A percentile compares a stretch with the other conserved stretches of the same genome.
phyloP scores from a whole-genome alignment of 2,888 invertebrate genomes.

The Perithous albicinctus region DNA sequence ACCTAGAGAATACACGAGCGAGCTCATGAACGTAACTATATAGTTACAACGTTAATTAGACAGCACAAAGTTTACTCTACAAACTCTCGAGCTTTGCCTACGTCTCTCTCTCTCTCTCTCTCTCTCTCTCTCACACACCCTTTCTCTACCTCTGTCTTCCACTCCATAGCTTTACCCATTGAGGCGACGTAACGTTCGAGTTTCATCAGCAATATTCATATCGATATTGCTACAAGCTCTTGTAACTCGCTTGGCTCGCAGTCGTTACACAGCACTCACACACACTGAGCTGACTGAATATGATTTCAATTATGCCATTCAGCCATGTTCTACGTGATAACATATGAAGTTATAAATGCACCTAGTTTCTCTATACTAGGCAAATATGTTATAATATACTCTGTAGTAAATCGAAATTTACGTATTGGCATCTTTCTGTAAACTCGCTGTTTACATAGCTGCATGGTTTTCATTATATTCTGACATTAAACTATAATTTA shows the following conservation, averaged over 20 bases:
- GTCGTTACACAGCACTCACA: constrained; percentile 32
- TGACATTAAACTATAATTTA: background rate
- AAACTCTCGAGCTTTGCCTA: constrained; percentile 22
- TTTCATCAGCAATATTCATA: constrained; percentile 46
- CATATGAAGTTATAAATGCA: constrained; percentile 31
- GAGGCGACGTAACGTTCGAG: constrained; percentile 29
- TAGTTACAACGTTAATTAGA: constrained; percentile 50
- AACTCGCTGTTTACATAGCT: background rate
- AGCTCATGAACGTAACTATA: constrained; percentile 22
- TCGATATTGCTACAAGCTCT: constrained; percentile 41
- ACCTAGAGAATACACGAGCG: background rate
- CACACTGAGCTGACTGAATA: constrained; percentile 40
- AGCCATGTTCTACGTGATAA: constrained; percentile 23
- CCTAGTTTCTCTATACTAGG: background rate
- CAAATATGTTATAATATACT: background rate
- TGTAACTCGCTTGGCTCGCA: constrained; percentile 13
- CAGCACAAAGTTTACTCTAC: constrained; percentile 34
- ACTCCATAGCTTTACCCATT: background rate
- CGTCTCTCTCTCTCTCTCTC: no score
- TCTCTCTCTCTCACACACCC: no score
- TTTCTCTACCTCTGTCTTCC: no score
- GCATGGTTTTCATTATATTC: background rate
- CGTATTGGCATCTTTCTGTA: background rate
- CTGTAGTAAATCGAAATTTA: constrained; percentile 4
- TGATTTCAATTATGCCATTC: constrained; percentile 52